A percentile compares a stretch with the other conserved stretches of the same genome.
Conservation (phyloP, 1,140 invertebrate species). For the Protaetia brevitarsis region DNA sequence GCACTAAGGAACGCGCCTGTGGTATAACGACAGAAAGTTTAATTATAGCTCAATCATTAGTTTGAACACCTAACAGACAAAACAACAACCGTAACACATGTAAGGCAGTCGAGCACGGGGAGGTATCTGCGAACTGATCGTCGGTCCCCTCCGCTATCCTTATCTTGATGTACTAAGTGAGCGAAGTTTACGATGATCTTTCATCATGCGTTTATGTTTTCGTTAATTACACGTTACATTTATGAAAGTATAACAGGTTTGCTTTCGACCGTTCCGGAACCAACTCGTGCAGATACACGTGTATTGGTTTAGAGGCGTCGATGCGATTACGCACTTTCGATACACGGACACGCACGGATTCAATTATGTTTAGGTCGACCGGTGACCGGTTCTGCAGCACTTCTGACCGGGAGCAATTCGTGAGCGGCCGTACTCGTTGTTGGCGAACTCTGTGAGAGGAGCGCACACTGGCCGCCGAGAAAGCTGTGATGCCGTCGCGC, state of each 20-base stretch:
- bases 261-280: background rate
- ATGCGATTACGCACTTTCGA: too few species aligned
- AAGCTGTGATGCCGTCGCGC: background rate
- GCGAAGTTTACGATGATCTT: background rate
- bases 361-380: background rate
- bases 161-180: background rate
- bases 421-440: background rate
- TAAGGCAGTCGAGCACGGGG: background rate
- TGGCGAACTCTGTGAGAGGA: background rate
- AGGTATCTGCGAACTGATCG: background rate
- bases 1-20: background rate
- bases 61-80: background rate
- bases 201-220: background rate
- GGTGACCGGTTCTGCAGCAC: conserved; percentile 9
- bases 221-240: too few species aligned
- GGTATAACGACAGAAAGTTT: background rate
- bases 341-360: background rate
- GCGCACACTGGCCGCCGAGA: background rate
- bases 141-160: background rate
- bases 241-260: background rate
- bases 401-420: conserved; percentile 7
- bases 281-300: background rate
- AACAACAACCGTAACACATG: background rate
- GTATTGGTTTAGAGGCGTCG: background rate
- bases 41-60: conserved; percentile 17